These are phyloP conservation scores for Melospiza melodia DNA, from an alignment of 2,113 vertebrate genomes.

Conservation along the genomic window DNA sequence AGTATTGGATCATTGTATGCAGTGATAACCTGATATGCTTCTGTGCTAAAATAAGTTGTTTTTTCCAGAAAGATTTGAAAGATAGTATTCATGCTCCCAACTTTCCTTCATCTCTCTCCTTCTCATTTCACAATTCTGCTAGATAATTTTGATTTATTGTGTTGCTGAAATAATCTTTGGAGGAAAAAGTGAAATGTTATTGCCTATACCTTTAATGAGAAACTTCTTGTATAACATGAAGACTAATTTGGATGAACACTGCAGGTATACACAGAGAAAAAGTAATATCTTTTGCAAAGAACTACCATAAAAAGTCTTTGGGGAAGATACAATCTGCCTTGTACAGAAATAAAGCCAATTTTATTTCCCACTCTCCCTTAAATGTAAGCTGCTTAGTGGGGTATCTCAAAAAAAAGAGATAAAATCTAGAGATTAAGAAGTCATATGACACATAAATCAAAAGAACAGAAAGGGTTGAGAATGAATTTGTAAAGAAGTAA, in stretches of 20 bases:
- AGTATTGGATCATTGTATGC: background rate
- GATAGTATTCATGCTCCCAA: background rate
- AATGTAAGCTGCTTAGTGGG: constrained; percentile 23
- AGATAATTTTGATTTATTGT: background rate
- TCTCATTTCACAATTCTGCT: background rate
- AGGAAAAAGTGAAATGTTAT: background rate
- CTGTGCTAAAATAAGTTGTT: background rate
- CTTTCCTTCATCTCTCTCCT: background rate
- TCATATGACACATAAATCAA: constrained; percentile 28
- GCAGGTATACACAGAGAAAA: constrained; percentile 18
- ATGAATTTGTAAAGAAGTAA: constrained; percentile 57
- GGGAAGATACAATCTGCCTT: constrained; percentile 35
- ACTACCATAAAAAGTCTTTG: constrained; percentile 17
- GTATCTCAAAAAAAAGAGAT: background rate
- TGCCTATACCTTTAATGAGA: constrained; percentile 24
- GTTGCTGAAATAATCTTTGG: background rate
- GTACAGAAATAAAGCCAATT: constrained; percentile 20
- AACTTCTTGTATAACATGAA: background rate
- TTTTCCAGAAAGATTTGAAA: background rate
- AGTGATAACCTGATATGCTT: background rate
- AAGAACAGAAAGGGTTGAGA: constrained; percentile 29
- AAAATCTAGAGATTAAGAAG: constrained; percentile 41
- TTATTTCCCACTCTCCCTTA: background rate
- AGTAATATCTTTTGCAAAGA: constrained; percentile 17
- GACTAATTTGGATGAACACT: constrained; percentile 5